Conservation (phyloP, 2,797 vertebrate genomes). For the Gymnothorax javanicus region DNA sequence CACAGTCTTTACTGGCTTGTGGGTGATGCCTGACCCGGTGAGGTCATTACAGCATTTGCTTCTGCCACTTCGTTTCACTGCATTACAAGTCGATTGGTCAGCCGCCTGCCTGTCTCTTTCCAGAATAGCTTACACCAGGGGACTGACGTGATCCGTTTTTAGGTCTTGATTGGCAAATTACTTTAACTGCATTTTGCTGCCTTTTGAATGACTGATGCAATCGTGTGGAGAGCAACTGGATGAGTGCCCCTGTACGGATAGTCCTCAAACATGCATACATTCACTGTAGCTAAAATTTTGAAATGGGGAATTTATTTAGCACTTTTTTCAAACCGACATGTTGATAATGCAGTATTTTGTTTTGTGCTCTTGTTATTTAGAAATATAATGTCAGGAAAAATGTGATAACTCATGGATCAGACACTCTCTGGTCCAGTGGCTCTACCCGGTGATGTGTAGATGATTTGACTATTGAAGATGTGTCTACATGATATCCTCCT, state of each 20-base stretch:
- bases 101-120: background rate
- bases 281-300: background rate
- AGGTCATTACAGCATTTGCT: background rate
- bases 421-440: background rate
- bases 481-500: background rate
- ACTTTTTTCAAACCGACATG: background rate
- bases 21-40: background rate
- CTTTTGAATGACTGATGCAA: background rate
- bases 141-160: background rate
- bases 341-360: background rate
- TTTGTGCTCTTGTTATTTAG: background rate
- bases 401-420: background rate
- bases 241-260: background rate
- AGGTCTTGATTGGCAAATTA: background rate
- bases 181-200: background rate
- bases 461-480: background rate
- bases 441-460: background rate
- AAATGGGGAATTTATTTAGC: background rate
- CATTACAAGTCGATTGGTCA: background rate
- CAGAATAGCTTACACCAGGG: background rate
- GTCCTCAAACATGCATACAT: background rate
- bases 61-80: background rate
- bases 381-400: background rate
- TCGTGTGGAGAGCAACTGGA: background rate
- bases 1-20: background rate